phyloP scores from a whole-genome alignment of 2,888 invertebrate genomes.

The Mactromeris polynyma region DNA sequence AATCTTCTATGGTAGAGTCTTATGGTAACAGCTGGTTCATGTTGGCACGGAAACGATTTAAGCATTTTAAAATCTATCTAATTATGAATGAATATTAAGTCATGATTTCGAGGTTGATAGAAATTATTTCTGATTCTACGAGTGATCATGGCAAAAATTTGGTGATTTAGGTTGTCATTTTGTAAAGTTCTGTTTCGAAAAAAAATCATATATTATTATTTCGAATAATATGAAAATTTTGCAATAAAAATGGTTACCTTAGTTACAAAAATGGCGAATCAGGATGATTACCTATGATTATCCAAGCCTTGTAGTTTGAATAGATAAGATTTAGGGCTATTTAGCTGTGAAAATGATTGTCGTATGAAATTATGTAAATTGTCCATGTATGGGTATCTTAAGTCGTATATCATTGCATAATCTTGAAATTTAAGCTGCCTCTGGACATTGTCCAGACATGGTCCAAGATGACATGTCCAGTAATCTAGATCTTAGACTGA shows the following conservation, averaged over 20 bases:
- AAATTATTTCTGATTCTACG: no score
- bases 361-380: neutral
- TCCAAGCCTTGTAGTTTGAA: neutral
- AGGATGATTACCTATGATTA: no score
- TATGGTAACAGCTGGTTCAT: neutral
- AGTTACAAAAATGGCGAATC: no score
- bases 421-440: neutral
- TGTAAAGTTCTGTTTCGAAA: no score
- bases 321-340: neutral
- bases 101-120: no score
- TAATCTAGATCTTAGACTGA: neutral
- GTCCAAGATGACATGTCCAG: neutral
- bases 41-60: neutral
- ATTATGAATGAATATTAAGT: no score
- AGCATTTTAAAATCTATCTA: neutral
- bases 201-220: no score
- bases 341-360: neutral
- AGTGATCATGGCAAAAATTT: no score
- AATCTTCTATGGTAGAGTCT: neutral
- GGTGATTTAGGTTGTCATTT: no score
- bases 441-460: neutral
- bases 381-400: neutral
- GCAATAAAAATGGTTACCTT: no score
- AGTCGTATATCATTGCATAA: neutral
- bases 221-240: no score